Conservation (phyloP, 2,113 vertebrate species). For the Ictalurus furcatus region DNA sequence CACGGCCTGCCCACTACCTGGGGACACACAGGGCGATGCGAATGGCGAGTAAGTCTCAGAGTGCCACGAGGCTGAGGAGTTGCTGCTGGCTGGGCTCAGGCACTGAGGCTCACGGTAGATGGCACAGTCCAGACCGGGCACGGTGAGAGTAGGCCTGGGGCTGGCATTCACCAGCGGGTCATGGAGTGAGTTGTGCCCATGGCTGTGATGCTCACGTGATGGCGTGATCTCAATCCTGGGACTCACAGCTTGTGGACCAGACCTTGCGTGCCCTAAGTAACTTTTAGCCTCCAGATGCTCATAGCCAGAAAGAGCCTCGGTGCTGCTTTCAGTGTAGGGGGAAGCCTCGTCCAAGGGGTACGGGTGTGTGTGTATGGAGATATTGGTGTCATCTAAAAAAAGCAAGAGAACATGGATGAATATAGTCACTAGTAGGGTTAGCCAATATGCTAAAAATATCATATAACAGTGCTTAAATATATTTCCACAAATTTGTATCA, state of each 20-base stretch:
- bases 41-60: conserved; percentile 93
- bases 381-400: conserved; percentile 86
- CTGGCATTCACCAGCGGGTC: conserved; percentile 82
- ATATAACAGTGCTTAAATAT: neutral
- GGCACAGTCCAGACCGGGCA: conserved; percentile 85
- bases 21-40: conserved; percentile 96
- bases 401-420: neutral
- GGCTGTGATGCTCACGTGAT: conserved; percentile 91
- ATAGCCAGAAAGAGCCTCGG: conserved; percentile 81
- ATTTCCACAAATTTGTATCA: neutral
- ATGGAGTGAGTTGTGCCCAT: conserved; percentile 84
- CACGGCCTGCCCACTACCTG: conserved; percentile 82
- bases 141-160: conserved; percentile 89
- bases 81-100: conserved; percentile 97
- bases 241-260: conserved; percentile 82
- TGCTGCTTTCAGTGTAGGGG: conserved; percentile 72
- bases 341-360: conserved; percentile 82
- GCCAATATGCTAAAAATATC: neutral
- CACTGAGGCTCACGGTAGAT: conserved; percentile 93
- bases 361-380: conserved; percentile 79
- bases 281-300: conserved; percentile 82
- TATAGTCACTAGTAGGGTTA: neutral
- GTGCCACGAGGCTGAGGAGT: conserved; percentile 98
- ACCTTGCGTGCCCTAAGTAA: conserved; percentile 79
- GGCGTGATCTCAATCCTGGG: conserved; percentile 97